Evolutionary conservation across 1,140 invertebrate genomes (phyloP).

Genomic region (Cepaea nemoralis): DNA sequence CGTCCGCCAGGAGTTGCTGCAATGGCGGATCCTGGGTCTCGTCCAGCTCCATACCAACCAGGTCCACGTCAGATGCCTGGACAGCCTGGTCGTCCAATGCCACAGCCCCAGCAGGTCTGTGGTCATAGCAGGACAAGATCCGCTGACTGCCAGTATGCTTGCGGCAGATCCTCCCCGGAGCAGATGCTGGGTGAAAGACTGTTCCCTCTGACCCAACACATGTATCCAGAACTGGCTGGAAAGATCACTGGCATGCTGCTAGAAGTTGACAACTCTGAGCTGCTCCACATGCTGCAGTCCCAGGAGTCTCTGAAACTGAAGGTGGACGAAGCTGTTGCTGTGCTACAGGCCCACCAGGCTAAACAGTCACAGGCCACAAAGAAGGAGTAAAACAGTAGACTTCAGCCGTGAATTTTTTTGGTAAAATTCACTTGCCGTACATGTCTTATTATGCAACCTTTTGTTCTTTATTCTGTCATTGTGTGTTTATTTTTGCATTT

Average conservation of each 20-base stretch:
- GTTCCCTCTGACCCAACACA: constrained; percentile 94
- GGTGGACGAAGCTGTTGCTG: constrained; percentile 96
- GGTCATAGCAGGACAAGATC: constrained; percentile 90
- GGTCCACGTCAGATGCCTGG: constrained; percentile 14
- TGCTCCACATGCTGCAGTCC: constrained; percentile 98
- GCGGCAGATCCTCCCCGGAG: constrained; percentile 91
- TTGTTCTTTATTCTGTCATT: too few relatives aligned
- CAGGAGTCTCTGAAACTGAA: constrained; percentile 95
- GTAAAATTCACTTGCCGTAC: too few relatives aligned
- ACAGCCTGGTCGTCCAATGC: constrained; percentile 26
- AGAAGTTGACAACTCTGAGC: constrained; percentile 98
- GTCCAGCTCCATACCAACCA: constrained; percentile 13
- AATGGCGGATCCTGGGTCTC: constrained; percentile 32
- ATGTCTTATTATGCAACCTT: not conserved
- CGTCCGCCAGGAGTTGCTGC: constrained; percentile 11
- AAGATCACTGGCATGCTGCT: constrained; percentile 99
- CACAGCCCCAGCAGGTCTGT: constrained; percentile 71
- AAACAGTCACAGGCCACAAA: constrained; percentile 75
- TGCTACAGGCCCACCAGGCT: constrained; percentile 95
- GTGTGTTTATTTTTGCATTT: too few relatives aligned
- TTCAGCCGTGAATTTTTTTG: too few relatives aligned
- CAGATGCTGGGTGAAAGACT: constrained; percentile 98
- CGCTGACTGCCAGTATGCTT: constrained; percentile 94
- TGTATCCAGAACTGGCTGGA: constrained; percentile 93
- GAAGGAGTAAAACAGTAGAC: not conserved